Percentiles rank a stretch among this genome's conserved stretches.
Evolutionary conservation across 2,797 vertebrate species (phyloP).

Genomic region (Naso thynnoides): DNA sequence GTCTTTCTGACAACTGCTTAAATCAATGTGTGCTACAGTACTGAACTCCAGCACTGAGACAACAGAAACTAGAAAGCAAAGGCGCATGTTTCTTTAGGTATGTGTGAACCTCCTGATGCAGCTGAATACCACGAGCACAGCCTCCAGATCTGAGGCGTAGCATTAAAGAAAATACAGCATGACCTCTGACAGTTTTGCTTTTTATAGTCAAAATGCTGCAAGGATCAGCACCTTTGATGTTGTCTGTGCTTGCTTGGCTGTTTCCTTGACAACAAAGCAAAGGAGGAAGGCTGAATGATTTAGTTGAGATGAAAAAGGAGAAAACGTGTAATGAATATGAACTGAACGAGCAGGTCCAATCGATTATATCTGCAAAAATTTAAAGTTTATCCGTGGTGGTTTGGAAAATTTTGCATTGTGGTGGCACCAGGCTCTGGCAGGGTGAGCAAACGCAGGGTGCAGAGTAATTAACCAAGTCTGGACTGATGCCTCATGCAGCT

Average conservation of each 20-base stretch:
- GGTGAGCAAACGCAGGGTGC: slow-evolving; percentile 13
- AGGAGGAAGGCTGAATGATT: slow-evolving; percentile 23
- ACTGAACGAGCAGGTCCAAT: slow-evolving; percentile 18
- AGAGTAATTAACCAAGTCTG: slow-evolving; percentile 38
- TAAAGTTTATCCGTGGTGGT: slow-evolving; percentile 18
- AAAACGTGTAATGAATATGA: slow-evolving; percentile 20
- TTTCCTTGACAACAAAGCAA: slow-evolving; percentile 51
- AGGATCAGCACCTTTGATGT: slow-evolving; percentile 41
- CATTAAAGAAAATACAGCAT: slow-evolving; percentile 16
- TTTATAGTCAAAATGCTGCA: slow-evolving; percentile 29
- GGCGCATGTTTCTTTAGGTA: background rate
- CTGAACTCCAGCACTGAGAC: slow-evolving; percentile 20
- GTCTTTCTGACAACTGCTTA: slow-evolving; percentile 25
- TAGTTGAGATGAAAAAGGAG: slow-evolving; percentile 7
- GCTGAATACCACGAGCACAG: background rate
- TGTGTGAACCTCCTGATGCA: background rate
- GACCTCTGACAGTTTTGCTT: slow-evolving; percentile 28
- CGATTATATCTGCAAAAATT: slow-evolving; percentile 19
- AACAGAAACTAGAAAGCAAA: slow-evolving; percentile 16
- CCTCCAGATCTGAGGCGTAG: slow-evolving; percentile 11
- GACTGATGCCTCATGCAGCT: slow-evolving; percentile 28
- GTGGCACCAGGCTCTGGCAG: slow-evolving; percentile 29
- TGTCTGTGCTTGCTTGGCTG: slow-evolving; percentile 14
- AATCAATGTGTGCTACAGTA: slow-evolving; percentile 3
- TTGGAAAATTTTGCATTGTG: slow-evolving; percentile 8